Conservation (phyloP, 2,888 invertebrate species). For the Eugnorisma glareosa region DNA sequence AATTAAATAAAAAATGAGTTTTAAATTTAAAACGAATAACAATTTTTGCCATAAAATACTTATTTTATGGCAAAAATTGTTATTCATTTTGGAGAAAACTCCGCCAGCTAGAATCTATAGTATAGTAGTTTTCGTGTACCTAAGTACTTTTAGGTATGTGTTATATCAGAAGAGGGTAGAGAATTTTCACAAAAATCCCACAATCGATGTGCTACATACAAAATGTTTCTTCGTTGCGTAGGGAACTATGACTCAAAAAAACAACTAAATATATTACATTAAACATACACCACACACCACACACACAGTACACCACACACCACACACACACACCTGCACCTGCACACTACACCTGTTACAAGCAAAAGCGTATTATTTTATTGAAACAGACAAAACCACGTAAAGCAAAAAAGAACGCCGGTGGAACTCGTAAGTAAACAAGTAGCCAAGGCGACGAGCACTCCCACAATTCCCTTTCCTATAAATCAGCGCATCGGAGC, state of each 20-base stretch:
- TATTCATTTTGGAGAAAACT: not conserved
- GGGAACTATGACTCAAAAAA: not conserved
- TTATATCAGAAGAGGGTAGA: not conserved
- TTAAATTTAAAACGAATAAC: too few relatives aligned
- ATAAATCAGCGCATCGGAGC: slow-evolving; percentile 33
- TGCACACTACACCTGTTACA: slow-evolving; percentile 11
- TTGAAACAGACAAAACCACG: slow-evolving; percentile 7
- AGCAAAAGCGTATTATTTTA: not conserved
- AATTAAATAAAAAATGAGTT: too few relatives aligned
- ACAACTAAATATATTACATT: slow-evolving; percentile 1
- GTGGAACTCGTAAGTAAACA: slow-evolving; percentile 15
- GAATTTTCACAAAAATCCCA: not conserved
- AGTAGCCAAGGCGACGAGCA: slow-evolving; percentile 20
- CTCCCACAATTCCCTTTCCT: slow-evolving; percentile 31
- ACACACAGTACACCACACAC: too few relatives aligned
- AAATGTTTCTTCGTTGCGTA: not conserved
- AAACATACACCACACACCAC: too few relatives aligned
- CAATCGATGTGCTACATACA: not conserved
- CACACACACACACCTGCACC: too few relatives aligned
- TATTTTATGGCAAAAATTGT: not conserved
- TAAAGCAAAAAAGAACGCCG: slow-evolving; percentile 17
- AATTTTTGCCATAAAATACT: too few relatives aligned
- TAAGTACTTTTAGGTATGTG: not conserved
- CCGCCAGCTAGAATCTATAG: not conserved
- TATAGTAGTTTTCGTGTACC: not conserved